Percentiles rank a stretch among this genome's conserved stretches.
These are phyloP conservation scores for Caenorhabditis sp. DNA, from an alignment of 2,888 invertebrate species.

Conservation along the genomic window DNA sequence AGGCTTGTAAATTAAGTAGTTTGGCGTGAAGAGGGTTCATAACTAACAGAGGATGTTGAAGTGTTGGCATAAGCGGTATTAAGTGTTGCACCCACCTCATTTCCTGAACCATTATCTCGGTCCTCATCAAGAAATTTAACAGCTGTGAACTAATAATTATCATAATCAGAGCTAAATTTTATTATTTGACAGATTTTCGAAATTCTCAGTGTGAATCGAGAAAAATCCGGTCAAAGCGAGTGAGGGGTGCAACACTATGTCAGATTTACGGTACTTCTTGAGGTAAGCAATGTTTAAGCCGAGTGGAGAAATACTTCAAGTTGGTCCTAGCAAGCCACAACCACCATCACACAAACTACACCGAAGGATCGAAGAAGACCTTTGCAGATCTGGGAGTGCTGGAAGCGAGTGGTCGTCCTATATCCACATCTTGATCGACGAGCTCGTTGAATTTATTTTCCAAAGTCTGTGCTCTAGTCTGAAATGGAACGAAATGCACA, in stretches of 20 bases:
- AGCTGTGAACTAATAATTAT: too few species aligned
- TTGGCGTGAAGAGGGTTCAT: not conserved
- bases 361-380: conserved; percentile 50
- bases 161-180: too few species aligned
- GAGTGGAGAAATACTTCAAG: not conserved
- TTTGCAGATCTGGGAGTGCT: conserved; percentile 60
- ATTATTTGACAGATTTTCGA: too few species aligned
- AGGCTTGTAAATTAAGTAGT: not conserved
- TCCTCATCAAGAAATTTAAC: too few species aligned
- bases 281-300: too few species aligned
- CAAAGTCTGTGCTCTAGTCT: conserved; percentile 50
- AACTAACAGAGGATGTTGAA: not conserved
- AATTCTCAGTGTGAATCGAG: too few species aligned
- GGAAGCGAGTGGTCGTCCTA: conserved; percentile 58
- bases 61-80: too few species aligned
- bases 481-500: conserved; percentile 31
- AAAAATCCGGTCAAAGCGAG: too few species aligned
- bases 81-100: too few species aligned
- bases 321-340: not conserved
- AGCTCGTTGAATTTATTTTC: conserved; percentile 53
- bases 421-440: conserved; percentile 33
- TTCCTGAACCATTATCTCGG: too few species aligned
- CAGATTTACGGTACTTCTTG: too few species aligned
- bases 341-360: conserved; percentile 23
- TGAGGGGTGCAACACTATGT: too few species aligned